Conservation (phyloP, 2,888 invertebrate genomes). For the Stenurella melanura region DNA sequence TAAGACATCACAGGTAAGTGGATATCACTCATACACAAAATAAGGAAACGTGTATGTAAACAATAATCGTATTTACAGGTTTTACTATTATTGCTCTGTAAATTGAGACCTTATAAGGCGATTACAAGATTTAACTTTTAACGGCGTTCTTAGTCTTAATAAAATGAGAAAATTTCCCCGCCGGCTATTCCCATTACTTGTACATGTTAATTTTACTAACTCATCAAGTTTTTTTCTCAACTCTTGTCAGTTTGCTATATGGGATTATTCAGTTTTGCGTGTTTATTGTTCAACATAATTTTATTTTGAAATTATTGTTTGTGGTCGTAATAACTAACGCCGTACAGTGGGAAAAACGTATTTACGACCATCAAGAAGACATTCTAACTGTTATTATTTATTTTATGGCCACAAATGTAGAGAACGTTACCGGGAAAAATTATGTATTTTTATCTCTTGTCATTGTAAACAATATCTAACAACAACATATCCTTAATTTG, state of each 20-base stretch:
- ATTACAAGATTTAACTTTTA: constrained; percentile 55
- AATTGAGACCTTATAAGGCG: constrained; percentile 53
- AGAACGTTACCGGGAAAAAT: not conserved
- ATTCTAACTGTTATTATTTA: constrained; percentile 16
- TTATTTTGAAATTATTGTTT: constrained; percentile 28
- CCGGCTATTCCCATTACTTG: constrained; percentile 35
- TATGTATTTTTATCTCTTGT: not conserved
- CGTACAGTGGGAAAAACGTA: constrained; percentile 6
- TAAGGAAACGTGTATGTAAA: constrained; percentile 47
- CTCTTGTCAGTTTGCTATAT: constrained; percentile 28
- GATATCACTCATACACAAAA: constrained; percentile 35
- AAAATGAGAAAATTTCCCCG: constrained; percentile 30
- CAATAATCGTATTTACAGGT: constrained; percentile 48
- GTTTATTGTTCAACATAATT: constrained; percentile 34
- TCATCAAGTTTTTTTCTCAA: constrained; percentile 36
- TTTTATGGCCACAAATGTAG: not conserved
- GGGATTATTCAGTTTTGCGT: constrained; percentile 32
- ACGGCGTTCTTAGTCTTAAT: constrained; percentile 36
- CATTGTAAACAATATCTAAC: not conserved
- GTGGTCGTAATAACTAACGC: constrained; percentile 17
- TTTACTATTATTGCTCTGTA: constrained; percentile 53
- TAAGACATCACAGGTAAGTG: constrained; percentile 23
- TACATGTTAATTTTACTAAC: constrained; percentile 41
- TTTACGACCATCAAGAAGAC: not conserved
- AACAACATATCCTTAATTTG: too few relatives aligned